A percentile compares a stretch with the other conserved stretches of the same genome.
phyloP scores from a whole-genome alignment of 2,797 vertebrate genomes.

The Tragopan temminckii region DNA sequence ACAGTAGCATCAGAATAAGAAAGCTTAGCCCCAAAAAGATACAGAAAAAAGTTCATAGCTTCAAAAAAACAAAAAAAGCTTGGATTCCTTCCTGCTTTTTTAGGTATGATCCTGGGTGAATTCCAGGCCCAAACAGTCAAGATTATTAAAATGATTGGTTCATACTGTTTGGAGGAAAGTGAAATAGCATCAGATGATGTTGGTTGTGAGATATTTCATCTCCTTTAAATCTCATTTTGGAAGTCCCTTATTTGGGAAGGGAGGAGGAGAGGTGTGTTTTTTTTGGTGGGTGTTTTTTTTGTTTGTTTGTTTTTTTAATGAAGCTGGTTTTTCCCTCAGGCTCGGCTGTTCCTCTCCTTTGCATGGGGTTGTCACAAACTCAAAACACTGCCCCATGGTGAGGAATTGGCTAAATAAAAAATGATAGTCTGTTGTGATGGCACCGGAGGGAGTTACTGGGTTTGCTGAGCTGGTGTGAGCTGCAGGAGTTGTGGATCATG shows the following conservation, averaged over 20 bases:
- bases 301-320: neutral
- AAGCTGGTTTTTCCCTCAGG: neutral
- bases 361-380: neutral
- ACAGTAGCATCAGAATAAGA: neutral
- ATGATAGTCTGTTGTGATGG: neutral
- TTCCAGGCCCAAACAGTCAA: neutral
- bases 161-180: neutral
- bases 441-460: neutral
- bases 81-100: conserved; percentile 24
- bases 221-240: conserved; percentile 16
- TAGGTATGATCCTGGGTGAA: neutral
- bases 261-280: neutral
- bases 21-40: neutral
- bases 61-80: neutral
- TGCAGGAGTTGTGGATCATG: neutral
- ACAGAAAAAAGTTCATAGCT: neutral
- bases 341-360: neutral
- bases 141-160: conserved; percentile 43
- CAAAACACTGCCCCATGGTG: neutral
- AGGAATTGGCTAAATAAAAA: neutral
- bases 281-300: too few species aligned
- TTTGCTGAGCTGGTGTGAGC: neutral
- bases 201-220: neutral
- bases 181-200: neutral
- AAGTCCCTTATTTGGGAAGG: conserved; percentile 28